A percentile compares a stretch with the other conserved stretches of the same genome.
Evolutionary conservation across 35 echinoderm and acorn worm species (phyloP).

Genomic region (Chiridota heheva): DNA sequence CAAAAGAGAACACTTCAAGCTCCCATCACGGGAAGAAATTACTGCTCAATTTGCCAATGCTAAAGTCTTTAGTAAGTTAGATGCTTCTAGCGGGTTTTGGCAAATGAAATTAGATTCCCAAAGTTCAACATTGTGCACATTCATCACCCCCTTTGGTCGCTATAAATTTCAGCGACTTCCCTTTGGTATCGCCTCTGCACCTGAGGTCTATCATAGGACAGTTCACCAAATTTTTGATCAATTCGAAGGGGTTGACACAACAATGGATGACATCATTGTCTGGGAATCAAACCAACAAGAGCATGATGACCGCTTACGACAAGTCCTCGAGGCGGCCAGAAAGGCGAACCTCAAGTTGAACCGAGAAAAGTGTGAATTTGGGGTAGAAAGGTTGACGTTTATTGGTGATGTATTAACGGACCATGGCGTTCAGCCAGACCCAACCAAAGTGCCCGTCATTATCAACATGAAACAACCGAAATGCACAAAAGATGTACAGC

Average conservation of each 20-base stretch:
- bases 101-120: constrained; percentile 39
- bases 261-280: constrained; percentile 55
- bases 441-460: too few relatives aligned
- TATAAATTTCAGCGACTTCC: constrained; percentile 34
- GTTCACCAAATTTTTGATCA: constrained; percentile 44
- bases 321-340: constrained; percentile 34
- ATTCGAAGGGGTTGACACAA: constrained; percentile 47
- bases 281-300: constrained; percentile 45
- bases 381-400: not conserved
- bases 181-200: constrained; percentile 39
- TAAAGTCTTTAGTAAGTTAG: constrained; percentile 47
- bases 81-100: constrained; percentile 45
- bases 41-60: constrained; percentile 36
- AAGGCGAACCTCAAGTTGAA: constrained; percentile 46
- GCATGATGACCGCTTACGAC: constrained; percentile 45
- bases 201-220: constrained; percentile 49
- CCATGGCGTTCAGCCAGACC: too few relatives aligned
- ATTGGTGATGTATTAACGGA: too few relatives aligned
- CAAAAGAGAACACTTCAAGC: constrained; percentile 46
- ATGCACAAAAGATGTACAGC: constrained; percentile 39
- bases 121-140: constrained; percentile 2
- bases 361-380: constrained; percentile 40
- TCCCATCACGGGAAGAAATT: constrained; percentile 50
- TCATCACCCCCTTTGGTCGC: constrained; percentile 57
- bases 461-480: constrained; percentile 40